Evolutionary conservation across 1,140 invertebrate genomes (phyloP).

Genomic region (Neodiprion virginianus): DNA sequence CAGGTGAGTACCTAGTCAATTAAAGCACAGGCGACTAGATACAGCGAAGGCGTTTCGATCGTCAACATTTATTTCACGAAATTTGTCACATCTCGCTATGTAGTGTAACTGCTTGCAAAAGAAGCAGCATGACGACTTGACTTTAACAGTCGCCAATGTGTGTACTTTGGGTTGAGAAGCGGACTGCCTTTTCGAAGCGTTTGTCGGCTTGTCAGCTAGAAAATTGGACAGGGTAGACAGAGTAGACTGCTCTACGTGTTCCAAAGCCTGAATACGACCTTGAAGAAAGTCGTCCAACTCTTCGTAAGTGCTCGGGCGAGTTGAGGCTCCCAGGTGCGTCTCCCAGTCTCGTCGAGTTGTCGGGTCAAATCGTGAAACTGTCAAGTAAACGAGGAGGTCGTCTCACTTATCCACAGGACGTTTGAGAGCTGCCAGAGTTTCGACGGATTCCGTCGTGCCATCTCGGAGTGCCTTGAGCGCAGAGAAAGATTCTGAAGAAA

Average conservation of each 20-base stretch:
- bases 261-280: background rate
- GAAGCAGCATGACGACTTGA: background rate
- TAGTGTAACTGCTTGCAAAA: background rate
- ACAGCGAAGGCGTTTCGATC: background rate
- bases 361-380: background rate
- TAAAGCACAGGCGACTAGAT: background rate
- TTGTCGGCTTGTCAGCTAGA: too few relatives aligned
- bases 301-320: background rate
- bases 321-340: background rate
- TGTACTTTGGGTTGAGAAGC: background rate
- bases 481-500: background rate
- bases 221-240: too few relatives aligned
- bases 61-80: background rate
- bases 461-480: conserved; percentile 9
- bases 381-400: background rate
- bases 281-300: background rate
- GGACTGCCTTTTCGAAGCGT: background rate
- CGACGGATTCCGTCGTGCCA: background rate
- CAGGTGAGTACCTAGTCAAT: conserved; percentile 1
- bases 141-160: background rate
- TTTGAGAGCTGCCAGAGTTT: conserved; percentile 2
- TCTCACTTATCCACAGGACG: conserved; percentile 13
- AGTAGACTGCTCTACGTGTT: background rate
- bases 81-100: background rate
- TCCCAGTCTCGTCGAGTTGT: conserved; percentile 17